Evolutionary conservation across 2,113 vertebrate genomes (phyloP).

Genomic region (Ivindomyrus marchei): DNA sequence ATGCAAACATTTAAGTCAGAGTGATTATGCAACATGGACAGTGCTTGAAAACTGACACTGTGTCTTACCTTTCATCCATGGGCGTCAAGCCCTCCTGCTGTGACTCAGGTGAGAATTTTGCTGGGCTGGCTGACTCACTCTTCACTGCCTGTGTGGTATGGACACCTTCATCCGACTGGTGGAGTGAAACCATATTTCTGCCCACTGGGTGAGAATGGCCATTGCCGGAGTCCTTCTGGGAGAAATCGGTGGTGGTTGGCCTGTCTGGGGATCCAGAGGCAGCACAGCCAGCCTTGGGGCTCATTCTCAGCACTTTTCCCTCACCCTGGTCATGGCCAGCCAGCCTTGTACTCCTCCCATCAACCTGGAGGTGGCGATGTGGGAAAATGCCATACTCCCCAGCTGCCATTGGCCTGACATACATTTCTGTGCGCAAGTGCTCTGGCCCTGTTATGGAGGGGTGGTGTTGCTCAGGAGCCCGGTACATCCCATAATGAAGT

Average conservation of each 20-base stretch:
- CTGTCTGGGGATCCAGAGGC: conserved; percentile 88
- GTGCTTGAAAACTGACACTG: not conserved
- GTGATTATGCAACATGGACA: not conserved
- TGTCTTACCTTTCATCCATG: conserved; percentile 1
- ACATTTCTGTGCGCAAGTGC: conserved; percentile 54
- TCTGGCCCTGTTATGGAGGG: conserved; percentile 45
- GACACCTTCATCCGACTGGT: conserved; percentile 50
- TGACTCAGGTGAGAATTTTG: conserved; percentile 21
- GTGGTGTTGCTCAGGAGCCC: conserved; percentile 55
- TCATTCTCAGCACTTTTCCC: conserved; percentile 74
- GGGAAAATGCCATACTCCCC: conserved; percentile 60
- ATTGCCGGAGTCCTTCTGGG: conserved; percentile 61
- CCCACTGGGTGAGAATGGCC: conserved; percentile 25
- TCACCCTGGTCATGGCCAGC: conserved; percentile 40
- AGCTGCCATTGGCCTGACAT: conserved; percentile 54
- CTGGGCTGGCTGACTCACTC: conserved; percentile 39
- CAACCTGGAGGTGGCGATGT: conserved; percentile 29
- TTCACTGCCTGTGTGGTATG: conserved; percentile 41
- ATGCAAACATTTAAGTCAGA: not conserved
- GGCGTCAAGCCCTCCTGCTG: conserved; percentile 41
- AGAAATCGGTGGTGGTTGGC: conserved; percentile 75
- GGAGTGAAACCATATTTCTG: conserved; percentile 26
- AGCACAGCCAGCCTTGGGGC: conserved; percentile 78
- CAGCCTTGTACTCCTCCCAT: conserved; percentile 29
- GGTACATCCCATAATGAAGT: conserved; percentile 73